Conservation (phyloP, 2,113 vertebrate genomes). For the Scopus umbretta region DNA sequence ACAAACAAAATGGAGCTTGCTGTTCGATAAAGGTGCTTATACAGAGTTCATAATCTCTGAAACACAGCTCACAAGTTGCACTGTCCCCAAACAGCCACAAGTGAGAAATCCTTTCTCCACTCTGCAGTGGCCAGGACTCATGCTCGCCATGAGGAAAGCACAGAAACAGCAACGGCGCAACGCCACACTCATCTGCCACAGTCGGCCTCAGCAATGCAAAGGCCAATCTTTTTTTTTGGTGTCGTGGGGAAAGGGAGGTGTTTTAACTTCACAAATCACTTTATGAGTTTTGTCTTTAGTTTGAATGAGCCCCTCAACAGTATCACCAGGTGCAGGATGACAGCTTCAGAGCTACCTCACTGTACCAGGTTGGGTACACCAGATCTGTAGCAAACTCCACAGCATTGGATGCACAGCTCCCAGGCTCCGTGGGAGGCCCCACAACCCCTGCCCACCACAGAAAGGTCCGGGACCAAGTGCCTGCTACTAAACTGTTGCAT, state of each 20-base stretch:
- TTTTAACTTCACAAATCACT: neutral
- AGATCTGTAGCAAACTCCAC: neutral
- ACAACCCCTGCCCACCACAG: neutral
- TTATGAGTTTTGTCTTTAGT: neutral
- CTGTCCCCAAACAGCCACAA: neutral
- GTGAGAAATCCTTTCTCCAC: neutral
- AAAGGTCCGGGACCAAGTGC: neutral
- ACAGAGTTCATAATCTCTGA: neutral
- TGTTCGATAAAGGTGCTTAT: neutral
- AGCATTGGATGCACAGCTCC: neutral
- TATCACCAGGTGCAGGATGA: neutral
- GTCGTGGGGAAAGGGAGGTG: neutral
- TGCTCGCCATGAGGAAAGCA: accelerated
- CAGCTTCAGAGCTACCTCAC: neutral
- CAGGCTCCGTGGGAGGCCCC: neutral
- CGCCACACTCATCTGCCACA: neutral
- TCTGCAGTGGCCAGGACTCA: neutral
- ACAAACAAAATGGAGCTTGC: neutral
- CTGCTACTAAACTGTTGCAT: neutral
- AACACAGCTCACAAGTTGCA: neutral
- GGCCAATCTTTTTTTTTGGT: accelerated
- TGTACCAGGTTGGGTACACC: neutral
- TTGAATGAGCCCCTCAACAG: neutral
- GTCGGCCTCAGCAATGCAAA: neutral
- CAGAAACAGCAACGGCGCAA: neutral